Conservation (phyloP, 2,888 invertebrate species). For the Melipona beecheii region DNA sequence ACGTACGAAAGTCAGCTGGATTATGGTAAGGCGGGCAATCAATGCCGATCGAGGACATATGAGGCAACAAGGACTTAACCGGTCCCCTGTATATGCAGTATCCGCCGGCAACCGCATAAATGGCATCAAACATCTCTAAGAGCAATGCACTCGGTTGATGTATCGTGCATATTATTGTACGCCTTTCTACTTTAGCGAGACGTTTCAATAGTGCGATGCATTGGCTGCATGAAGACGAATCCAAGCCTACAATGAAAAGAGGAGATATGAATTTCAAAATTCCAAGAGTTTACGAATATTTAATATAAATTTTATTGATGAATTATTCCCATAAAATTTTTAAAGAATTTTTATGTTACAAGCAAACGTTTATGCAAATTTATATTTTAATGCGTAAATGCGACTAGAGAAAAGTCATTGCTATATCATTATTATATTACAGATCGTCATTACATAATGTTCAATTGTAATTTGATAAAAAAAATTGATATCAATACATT, state of each 20-base stretch:
- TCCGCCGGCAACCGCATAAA: constrained; percentile 93
- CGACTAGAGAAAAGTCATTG: neutral
- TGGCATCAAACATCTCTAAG: constrained; percentile 96
- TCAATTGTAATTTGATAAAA: no score
- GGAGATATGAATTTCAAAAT: neutral
- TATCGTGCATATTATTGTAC: constrained; percentile 96
- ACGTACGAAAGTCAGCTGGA: constrained; percentile 97
- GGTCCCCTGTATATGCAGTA: constrained; percentile 94
- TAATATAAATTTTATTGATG: neutral
- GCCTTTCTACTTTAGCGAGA: constrained; percentile 91
- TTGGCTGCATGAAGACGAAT: constrained; percentile 94
- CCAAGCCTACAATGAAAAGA: constrained; percentile 87
- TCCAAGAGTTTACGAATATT: no score
- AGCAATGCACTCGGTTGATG: constrained; percentile 97
- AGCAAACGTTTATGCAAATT: neutral
- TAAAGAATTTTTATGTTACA: neutral
- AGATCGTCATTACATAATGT: neutral
- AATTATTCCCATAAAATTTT: neutral
- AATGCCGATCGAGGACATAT: constrained; percentile 90
- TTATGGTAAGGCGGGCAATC: constrained; percentile 97
- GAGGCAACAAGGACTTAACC: constrained; percentile 90
- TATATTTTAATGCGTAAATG: neutral
- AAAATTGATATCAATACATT: no score
- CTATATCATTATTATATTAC: neutral
- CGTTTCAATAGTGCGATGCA: constrained; percentile 92